A percentile compares a stretch with the other conserved stretches of the same genome.
These are phyloP conservation scores for Amblyopsis rosae DNA, from an alignment of 2,113 vertebrate species.

Conservation along the genomic window DNA sequence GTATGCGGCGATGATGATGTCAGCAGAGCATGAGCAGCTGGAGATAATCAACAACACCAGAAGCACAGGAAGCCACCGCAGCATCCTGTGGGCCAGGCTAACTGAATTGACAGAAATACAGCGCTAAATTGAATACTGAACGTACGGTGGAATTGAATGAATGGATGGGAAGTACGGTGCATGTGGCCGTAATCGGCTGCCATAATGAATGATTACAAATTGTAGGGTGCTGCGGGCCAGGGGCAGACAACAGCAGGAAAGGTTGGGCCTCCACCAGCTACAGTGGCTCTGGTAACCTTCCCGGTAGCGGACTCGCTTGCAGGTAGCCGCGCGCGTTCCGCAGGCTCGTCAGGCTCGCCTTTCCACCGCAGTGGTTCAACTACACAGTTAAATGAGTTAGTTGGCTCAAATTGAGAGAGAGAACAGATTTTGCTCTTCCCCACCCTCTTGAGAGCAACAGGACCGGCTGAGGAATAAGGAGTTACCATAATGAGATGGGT, in stretches of 20 bases:
- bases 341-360: slow-evolving; percentile 47
- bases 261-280: slow-evolving; percentile 35
- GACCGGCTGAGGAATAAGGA: slow-evolving; percentile 27
- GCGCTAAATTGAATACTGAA: slow-evolving; percentile 13
- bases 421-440: slow-evolving; percentile 35
- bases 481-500: slow-evolving; percentile 53
- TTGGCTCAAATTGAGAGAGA: slow-evolving; percentile 60
- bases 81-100: slow-evolving; percentile 4
- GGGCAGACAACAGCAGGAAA: slow-evolving; percentile 36
- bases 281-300: slow-evolving; percentile 62
- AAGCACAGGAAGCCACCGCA: slow-evolving; percentile 7
- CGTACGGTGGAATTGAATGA: slow-evolving; percentile 26
- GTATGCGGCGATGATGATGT: slow-evolving; percentile 6
- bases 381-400: slow-evolving; percentile 60
- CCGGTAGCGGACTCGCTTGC: slow-evolving; percentile 51
- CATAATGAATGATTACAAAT: slow-evolving; percentile 42
- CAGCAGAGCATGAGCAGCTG: slow-evolving; percentile 15
- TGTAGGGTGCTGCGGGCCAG: slow-evolving; percentile 22
- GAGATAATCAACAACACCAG: slow-evolving; percentile 15
- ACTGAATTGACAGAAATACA: slow-evolving; percentile 1
- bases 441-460: slow-evolving; percentile 23
- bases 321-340: slow-evolving; percentile 38
- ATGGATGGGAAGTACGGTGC: slow-evolving; percentile 17
- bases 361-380: slow-evolving; percentile 35
- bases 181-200: slow-evolving; percentile 10